Percentiles rank a stretch among this genome's conserved stretches.
Evolutionary conservation across 2,888 invertebrate genomes (phyloP).

Genomic region (Conops quadrifasciatus): DNA sequence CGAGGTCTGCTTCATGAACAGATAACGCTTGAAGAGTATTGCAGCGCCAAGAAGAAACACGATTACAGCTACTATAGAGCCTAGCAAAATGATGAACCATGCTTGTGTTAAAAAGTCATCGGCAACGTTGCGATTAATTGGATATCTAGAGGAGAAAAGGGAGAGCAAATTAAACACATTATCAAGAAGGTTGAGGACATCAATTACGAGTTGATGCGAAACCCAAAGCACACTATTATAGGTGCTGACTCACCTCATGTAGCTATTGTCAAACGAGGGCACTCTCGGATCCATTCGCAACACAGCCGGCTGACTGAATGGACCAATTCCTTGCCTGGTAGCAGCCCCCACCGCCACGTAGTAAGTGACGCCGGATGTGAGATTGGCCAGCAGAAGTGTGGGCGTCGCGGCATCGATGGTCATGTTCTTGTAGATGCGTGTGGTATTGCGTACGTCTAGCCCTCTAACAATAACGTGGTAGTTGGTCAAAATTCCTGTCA

Average conservation of each 20-base stretch:
- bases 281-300: slow-evolving; percentile 71
- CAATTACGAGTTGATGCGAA: neutral
- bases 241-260: slow-evolving; percentile 56
- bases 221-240: too few relatives aligned
- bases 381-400: slow-evolving; percentile 80
- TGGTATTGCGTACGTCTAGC: slow-evolving; percentile 68
- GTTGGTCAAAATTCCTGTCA: slow-evolving; percentile 73
- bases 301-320: slow-evolving; percentile 77
- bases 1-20: slow-evolving; percentile 75
- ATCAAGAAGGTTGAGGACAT: slow-evolving; percentile 2
- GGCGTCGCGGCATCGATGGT: slow-evolving; percentile 77
- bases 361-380: slow-evolving; percentile 84
- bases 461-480: slow-evolving; percentile 79
- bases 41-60: slow-evolving; percentile 83
- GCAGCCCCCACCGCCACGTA: slow-evolving; percentile 84
- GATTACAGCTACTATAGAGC: slow-evolving; percentile 85
- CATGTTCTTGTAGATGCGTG: slow-evolving; percentile 74
- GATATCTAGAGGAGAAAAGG: slow-evolving; percentile 63
- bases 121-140: slow-evolving; percentile 68
- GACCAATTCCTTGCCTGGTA: slow-evolving; percentile 82
- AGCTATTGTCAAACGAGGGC: slow-evolving; percentile 67
- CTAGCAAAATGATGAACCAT: slow-evolving; percentile 89
- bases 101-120: slow-evolving; percentile 84
- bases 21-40: slow-evolving; percentile 77
- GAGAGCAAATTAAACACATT: slow-evolving; percentile 21